These are phyloP conservation scores for Pterobdella sp. DNA, from an alignment of 2,888 invertebrate genomes.

Conservation along the genomic window DNA sequence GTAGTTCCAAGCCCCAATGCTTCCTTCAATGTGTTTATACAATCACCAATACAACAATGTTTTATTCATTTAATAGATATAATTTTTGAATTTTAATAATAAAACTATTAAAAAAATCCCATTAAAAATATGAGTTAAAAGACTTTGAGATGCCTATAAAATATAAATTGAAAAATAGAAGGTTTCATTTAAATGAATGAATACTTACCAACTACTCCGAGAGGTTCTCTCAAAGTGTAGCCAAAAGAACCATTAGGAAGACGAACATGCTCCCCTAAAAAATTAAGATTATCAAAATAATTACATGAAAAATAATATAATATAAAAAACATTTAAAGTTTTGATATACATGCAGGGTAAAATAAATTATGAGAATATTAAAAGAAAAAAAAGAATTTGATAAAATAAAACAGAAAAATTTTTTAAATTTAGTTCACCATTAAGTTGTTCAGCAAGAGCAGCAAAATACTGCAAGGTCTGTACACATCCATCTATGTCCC, in stretches of 20 bases:
- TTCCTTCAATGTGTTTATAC: too few species aligned
- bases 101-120: too few species aligned
- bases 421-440: slow-evolving; percentile 40
- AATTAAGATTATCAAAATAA: neutral
- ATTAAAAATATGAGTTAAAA: too few species aligned
- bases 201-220: slow-evolving; percentile 55
- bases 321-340: neutral
- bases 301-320: slow-evolving; percentile 5
- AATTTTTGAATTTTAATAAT: too few species aligned
- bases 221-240: slow-evolving; percentile 54
- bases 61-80: too few species aligned
- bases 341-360: neutral
- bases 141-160: too few species aligned
- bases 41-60: too few species aligned
- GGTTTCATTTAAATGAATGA: too few species aligned
- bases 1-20: slow-evolving; percentile 59
- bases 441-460: slow-evolving; percentile 47
- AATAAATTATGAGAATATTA: neutral
- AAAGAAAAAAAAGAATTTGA: neutral
- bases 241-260: slow-evolving; percentile 53
- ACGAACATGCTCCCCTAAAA: slow-evolving; percentile 52
- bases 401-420: neutral
- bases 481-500: slow-evolving; percentile 56
- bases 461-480: slow-evolving; percentile 56
- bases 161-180: too few species aligned